A percentile compares a stretch with the other conserved stretches of the same genome.
Conservation (phyloP, 2,888 invertebrate genomes). For the Escarpia spicata region DNA sequence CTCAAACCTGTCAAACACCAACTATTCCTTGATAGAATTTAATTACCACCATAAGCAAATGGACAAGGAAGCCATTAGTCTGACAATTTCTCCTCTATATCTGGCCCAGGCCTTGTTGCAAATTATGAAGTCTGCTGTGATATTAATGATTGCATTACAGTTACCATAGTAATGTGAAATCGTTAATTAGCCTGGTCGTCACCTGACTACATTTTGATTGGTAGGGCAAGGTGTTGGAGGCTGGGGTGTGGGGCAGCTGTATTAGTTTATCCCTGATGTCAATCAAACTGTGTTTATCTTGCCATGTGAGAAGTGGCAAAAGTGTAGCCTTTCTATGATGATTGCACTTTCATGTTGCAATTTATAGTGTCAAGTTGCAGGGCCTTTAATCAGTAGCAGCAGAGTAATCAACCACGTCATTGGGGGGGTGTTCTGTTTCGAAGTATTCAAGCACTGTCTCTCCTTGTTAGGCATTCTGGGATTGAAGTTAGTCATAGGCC, state of each 20-base stretch:
- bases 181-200: background rate
- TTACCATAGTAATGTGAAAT: background rate
- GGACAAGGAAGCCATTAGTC: constrained; percentile 3
- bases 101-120: too few relatives aligned
- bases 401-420: background rate
- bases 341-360: constrained; percentile 13
- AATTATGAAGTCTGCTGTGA: background rate
- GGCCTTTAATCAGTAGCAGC: background rate
- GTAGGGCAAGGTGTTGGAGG: background rate
- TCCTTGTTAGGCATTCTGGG: background rate
- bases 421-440: background rate
- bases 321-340: constrained; percentile 16
- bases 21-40: background rate
- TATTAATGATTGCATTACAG: background rate
- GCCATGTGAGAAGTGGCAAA: constrained; percentile 10
- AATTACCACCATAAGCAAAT: background rate
- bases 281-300: background rate
- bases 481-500: background rate
- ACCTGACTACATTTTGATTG: background rate
- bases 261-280: constrained; percentile 16
- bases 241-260: background rate
- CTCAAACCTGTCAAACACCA: background rate
- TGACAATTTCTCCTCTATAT: background rate
- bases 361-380: background rate
- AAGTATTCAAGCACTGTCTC: background rate